Evolutionary conservation across 2,888 invertebrate genomes (phyloP).

Genomic region (Peribatodes rhomboidaria): DNA sequence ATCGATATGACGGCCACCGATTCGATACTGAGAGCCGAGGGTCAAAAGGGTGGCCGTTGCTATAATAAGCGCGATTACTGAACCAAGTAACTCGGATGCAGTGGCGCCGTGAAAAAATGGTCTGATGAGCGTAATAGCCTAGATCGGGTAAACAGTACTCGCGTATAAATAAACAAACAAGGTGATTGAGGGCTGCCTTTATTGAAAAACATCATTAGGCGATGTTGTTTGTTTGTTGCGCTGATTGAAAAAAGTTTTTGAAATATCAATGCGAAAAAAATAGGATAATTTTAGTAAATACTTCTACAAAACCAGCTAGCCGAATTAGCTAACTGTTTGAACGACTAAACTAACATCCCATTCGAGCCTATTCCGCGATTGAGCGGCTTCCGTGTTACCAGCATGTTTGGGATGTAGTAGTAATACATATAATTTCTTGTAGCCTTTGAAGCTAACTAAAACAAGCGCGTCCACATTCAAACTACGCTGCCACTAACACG

Average conservation of each 20-base stretch:
- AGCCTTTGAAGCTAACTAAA: too few species aligned
- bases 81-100: slow-evolving; percentile 65
- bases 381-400: too few species aligned
- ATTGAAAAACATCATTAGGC: not conserved
- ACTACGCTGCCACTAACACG: too few species aligned
- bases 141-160: slow-evolving; percentile 50
- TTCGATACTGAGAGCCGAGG: slow-evolving; percentile 60
- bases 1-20: slow-evolving; percentile 59
- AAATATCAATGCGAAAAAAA: not conserved
- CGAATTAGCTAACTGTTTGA: too few species aligned
- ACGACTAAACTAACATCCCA: not conserved
- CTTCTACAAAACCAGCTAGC: not conserved
- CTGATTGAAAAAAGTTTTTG: not conserved
- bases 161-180: slow-evolving; percentile 26
- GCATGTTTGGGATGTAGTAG: too few species aligned
- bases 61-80: slow-evolving; percentile 70
- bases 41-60: slow-evolving; percentile 53
- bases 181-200: slow-evolving; percentile 1
- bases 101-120: slow-evolving; percentile 69
- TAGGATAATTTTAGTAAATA: not conserved
- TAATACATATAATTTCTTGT: too few species aligned
- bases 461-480: too few species aligned
- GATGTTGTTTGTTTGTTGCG: not conserved
- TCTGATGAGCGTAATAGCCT: slow-evolving; percentile 69
- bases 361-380: too few species aligned